Base-by-base conservation (phyloP, 2,888 invertebrate species). In the Nephrocerus scutellatus region DNA sequence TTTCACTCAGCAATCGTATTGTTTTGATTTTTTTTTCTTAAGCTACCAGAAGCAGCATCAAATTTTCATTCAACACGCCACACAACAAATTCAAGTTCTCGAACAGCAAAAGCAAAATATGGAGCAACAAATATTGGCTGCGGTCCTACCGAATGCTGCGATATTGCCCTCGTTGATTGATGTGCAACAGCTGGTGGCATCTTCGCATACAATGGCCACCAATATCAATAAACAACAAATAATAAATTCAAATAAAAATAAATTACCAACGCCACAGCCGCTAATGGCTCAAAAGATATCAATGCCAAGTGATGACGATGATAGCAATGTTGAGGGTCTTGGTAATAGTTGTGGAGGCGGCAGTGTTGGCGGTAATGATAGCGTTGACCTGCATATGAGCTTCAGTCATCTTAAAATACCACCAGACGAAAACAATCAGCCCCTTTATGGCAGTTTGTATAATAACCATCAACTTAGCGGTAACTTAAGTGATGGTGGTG, bases 21-120 rank as follows among this genome's bases (percentile, higher is more conserved):
- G 9, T 13, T 9, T 10, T 21, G 14, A 12, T 9, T 16, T 19
- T 5, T 43, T 38, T 29, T 31, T 28, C 66, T 71, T 38, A 60
- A 82, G 81, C 55, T 89, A 92, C 59, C 85, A 91, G 70, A 80
- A 85, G 25, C 97, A 98, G 62, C 97, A 98, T 71, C 87, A 92
- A 66, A 88, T 93, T 9, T 97, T 93, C 64, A 86, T 91, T 9
- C 78, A 82, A 41, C 97, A 97, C 70, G 85, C 93, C 6, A 74
- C 85, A 68, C 83, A 87, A 60, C 90, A 90, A 67, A 87, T 92
- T 54, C 82, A 86, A 56, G 85, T 82, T 53, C 71, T 85, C 34
- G 86, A 89, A 60, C 80, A 84, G 63, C 86, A 87, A 61, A 85
- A 82, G 56, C 76, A 79, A 49, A 74, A 69, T 22, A 57, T 72